Conservation (phyloP, 2,888 invertebrate species). For the Heliothis peltigera region DNA sequence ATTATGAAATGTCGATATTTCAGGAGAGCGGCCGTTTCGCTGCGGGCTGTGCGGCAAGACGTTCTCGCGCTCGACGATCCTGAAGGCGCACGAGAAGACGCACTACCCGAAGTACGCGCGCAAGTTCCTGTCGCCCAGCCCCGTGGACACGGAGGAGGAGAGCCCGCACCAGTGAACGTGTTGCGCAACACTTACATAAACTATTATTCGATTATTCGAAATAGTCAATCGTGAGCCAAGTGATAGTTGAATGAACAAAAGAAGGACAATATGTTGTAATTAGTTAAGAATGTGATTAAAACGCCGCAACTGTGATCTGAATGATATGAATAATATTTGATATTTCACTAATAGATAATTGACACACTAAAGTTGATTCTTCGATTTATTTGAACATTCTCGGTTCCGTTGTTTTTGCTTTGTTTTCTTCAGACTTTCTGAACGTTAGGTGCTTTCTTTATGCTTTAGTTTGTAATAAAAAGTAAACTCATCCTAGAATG, state of each 20-base stretch:
- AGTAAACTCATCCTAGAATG: constrained; percentile 73
- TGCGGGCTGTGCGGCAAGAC: constrained; percentile 97
- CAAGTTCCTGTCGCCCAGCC: constrained; percentile 96
- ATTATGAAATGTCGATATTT: constrained; percentile 57
- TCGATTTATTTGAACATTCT: constrained; percentile 74
- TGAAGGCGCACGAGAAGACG: constrained; percentile 98
- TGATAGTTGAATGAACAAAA: constrained; percentile 84
- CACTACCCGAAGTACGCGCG: constrained; percentile 97
- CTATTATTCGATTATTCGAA: constrained; percentile 77
- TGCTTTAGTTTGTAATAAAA: constrained; percentile 79
- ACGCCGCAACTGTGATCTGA: constrained; percentile 91
- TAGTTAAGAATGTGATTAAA: constrained; percentile 90
- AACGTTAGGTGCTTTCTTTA: constrained; percentile 86
- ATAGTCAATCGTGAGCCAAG: constrained; percentile 81
- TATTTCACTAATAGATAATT: constrained; percentile 90
- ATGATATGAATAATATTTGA: constrained; percentile 90
- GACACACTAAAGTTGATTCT: constrained; percentile 84
- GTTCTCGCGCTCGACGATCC: constrained; percentile 96
- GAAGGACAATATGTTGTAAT: constrained; percentile 89
- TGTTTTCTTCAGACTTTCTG: constrained; percentile 71
- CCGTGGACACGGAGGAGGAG: constrained; percentile 95
- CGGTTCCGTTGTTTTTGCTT: constrained; percentile 71
- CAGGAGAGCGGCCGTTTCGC: constrained; percentile 96
- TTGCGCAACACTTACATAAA: constrained; percentile 70
- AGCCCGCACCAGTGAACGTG: constrained; percentile 92